Conservation (phyloP, 2,113 vertebrate genomes). For the Melanerpes aurifrons region DNA sequence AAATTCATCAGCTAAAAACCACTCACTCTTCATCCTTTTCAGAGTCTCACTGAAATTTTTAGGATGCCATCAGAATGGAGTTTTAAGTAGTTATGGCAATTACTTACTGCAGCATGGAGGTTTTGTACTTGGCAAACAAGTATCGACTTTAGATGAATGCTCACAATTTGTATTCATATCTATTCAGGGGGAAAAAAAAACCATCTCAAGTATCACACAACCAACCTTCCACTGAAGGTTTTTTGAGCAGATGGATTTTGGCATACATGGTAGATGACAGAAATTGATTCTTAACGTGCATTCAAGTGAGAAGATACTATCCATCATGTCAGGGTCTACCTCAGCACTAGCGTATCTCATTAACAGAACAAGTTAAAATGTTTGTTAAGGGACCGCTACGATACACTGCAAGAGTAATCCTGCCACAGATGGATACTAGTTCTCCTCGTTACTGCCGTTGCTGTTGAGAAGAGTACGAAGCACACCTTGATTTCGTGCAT, state of each 20-base stretch:
- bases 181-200: background rate
- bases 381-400: background rate
- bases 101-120: background rate
- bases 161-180: background rate
- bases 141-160: background rate
- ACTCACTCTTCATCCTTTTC: background rate
- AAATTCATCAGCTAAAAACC: background rate
- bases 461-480: background rate
- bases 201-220: accelerated
- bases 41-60: background rate
- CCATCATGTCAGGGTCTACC: background rate
- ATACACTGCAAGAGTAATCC: background rate
- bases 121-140: constrained; percentile 1
- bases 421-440: background rate
- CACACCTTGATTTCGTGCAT: background rate
- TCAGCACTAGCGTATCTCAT: background rate
- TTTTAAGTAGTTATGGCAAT: background rate
- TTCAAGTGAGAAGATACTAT: background rate
- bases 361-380: background rate
- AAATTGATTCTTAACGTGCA: background rate
- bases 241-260: background rate
- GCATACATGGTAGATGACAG: background rate
- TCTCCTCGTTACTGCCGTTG: background rate
- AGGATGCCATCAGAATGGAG: background rate
- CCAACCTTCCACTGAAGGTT: background rate